Evolutionary conservation across 2,113 vertebrate species (phyloP).

Genomic region (Bubo scandiacus): DNA sequence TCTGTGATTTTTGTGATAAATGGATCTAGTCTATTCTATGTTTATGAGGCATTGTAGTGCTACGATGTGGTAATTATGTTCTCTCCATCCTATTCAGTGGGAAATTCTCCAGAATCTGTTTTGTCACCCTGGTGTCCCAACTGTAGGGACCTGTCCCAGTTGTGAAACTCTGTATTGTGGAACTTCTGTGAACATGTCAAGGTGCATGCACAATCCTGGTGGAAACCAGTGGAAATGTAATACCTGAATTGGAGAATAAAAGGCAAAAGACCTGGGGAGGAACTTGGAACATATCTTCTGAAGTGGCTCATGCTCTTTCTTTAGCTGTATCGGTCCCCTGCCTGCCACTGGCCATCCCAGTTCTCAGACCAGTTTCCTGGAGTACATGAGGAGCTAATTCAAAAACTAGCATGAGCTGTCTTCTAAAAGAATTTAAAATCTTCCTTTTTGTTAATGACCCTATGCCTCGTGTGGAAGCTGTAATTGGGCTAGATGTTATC

Average conservation of each 20-base stretch:
- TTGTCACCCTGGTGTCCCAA: constrained; percentile 75
- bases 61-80: constrained; percentile 79
- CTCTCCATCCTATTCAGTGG: constrained; percentile 76
- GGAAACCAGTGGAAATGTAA: constrained; percentile 73
- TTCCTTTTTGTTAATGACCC: neutral
- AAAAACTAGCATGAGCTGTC: neutral
- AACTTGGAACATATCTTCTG: constrained; percentile 64
- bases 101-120: constrained; percentile 74
- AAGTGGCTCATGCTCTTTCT: constrained; percentile 61
- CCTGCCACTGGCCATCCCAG: neutral
- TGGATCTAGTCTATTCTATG: constrained; percentile 76
- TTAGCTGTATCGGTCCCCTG: constrained; percentile 25
- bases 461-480: rapidly evolving
- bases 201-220: constrained; percentile 84
- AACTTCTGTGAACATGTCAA: constrained; percentile 85
- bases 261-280: constrained; percentile 69
- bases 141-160: constrained; percentile 76
- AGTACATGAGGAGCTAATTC: neutral
- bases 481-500: neutral
- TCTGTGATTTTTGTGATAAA: constrained; percentile 81
- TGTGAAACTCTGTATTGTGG: constrained; percentile 83
- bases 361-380: neutral
- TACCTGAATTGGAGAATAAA: constrained; percentile 81
- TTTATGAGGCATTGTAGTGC: constrained; percentile 78
- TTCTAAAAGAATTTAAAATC: neutral